Base-by-base conservation (phyloP, 2,888 invertebrate species). In the Loripinus fragilis region DNA sequence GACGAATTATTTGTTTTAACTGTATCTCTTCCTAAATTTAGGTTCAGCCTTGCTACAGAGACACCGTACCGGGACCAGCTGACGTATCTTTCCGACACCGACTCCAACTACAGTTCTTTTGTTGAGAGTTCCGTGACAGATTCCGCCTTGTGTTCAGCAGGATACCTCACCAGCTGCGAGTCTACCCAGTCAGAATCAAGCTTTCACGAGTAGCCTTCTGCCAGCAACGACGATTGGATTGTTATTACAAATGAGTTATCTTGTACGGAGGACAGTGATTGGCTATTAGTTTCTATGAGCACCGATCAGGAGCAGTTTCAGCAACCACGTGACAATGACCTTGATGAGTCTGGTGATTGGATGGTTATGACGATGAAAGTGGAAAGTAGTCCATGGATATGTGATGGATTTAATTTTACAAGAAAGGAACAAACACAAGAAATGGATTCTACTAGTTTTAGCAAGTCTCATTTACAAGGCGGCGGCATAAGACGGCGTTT, bases 281-380 rank as follows among this genome's bases (percentile, higher is more conserved):
- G 67, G 67, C 17, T 67, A 20, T 42, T 67, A 45, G 25, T 67
- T 25, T 67, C 67, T 25, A 2, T 38, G 28, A 41, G 67, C 10
- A 60, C 60, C 60, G 33, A 33, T 30, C 33, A 60, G 17, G 60
- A 60, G 33, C 28, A 30, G 17, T 10, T 60, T 17, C 33, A 50
- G 25, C 35, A 33, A 15, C 42, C 25, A 28, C 17, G 8, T 17
- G 23, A 38, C 17, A 50, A 20, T 17, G 67, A 71, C n/a, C 67
- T 15, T 20, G 41, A 38, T 20, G 41, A 73, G 30, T 20, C 50
- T 1, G 68, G 52, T 23, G 77, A 79, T 30, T 82, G 82, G 82
- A 50, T 71, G 30, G 71, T 82, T 45, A 42, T 79, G n/a, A 77
- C 82, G 1, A 30, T 82, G 69, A 74, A 68, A 52, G 65, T 82